Evolutionary conservation across 2,113 vertebrate genomes (phyloP), one percentile per base, ranked within the genome.

Genomic region (Carollia perspicillata): DNA sequence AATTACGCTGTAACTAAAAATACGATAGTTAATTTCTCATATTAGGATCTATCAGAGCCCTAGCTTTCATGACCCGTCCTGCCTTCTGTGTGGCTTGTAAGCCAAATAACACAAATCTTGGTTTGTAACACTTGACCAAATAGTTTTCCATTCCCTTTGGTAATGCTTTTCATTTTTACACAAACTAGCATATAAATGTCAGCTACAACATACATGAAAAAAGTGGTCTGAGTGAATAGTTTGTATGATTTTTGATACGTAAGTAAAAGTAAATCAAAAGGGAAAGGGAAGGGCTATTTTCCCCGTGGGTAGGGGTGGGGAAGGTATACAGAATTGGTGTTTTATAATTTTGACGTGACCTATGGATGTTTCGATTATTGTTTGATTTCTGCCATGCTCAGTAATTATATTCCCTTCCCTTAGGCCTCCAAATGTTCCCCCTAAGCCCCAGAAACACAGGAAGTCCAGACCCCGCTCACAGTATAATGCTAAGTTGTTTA

Each of bases 401-500:
- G 98, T 98, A 98, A 98, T 98, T 90, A 97, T 98, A 98, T 98
- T 99, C 98, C 98, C 98, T 99, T 98, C 99, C 98, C 97, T 95
- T 98, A 99, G 99, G 99, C 99, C 99, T 99, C 99, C 99, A 98
- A 99, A 99, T 97, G 98, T 99, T 98, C 98, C 98, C 97, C 98
- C 98, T 98, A 99, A 99, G 98, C 99, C 99, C 98, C 99, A 98
- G 98, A 99, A 99, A 99, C 98, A 98, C 98, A 99, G 98, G 98
- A 99, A 99, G 98, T 98, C 98, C 98, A 99, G 99, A 98, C 99
- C 99, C 98, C 98, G 98, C 97, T 99, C 99, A 95, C 98, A 99
- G 85, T 99, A 98, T 99, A 99, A 98, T 98, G 98, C 99, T 99
- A 99, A 99, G 98, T 99, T 99, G 98, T 99, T 99, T 99, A 99